These are phyloP conservation scores for Incurvaria masculella DNA, from an alignment of 2,888 invertebrate genomes.

Conservation along the genomic window DNA sequence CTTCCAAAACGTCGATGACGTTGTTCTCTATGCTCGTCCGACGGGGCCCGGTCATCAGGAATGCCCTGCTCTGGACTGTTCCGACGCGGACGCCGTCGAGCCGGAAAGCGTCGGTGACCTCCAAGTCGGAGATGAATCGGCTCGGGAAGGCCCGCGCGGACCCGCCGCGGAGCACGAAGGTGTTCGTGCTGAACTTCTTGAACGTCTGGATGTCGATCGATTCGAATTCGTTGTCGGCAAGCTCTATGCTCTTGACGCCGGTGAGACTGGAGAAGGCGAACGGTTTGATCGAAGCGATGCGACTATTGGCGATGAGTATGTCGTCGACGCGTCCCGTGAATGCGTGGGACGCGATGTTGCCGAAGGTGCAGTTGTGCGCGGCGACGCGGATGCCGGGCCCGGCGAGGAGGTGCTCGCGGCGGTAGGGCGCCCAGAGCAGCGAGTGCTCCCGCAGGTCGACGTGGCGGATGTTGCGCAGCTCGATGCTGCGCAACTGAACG, in stretches of 20 bases:
- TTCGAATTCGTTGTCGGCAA: conserved; percentile 59
- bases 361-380: conserved; percentile 48
- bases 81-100: conserved; percentile 64
- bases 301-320: conserved; percentile 61
- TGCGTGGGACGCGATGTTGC: conserved; percentile 57
- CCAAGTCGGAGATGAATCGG: conserved; percentile 69
- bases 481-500: conserved; percentile 59
- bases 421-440: conserved; percentile 55
- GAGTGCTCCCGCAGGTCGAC: conserved; percentile 61
- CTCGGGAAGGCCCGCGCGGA: conserved; percentile 62
- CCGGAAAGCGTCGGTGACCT: conserved; percentile 62
- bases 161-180: conserved; percentile 62
- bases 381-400: conserved; percentile 56
- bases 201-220: conserved; percentile 69
- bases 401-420: conserved; percentile 60
- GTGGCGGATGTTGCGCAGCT: conserved; percentile 60
- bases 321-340: conserved; percentile 71
- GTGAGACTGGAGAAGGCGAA: conserved; percentile 74
- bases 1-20: conserved; percentile 56
- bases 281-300: conserved; percentile 60
- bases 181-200: conserved; percentile 71
- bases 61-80: conserved; percentile 64
- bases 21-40: conserved; percentile 61
- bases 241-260: conserved; percentile 60
- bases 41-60: conserved; percentile 62